Evolutionary conservation across 2,888 invertebrate species (phyloP), one percentile per base, ranked within the genome.

Genomic region (Branchellion lobata): DNA sequence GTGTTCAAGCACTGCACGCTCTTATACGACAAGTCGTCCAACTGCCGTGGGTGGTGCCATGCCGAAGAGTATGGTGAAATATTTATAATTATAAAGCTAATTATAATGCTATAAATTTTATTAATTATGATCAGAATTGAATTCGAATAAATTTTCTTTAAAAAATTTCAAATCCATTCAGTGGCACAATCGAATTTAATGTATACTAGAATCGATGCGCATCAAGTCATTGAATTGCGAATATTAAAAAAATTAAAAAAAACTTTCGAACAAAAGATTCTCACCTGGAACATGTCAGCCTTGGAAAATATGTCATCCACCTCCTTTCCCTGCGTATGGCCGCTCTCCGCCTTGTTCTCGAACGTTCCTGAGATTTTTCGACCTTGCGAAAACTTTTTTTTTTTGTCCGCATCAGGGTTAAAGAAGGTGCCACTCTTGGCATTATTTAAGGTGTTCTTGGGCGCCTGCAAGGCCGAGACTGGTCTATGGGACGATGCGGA

Each of bases 241-340:
- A 47, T 14, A 47, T 47, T 47, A 47, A 47, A 47, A 47, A 47
- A 47, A 47, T 14, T 14, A 47, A 14, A 47, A 47, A 18, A 14
- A 47, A 47, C 11, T 14, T 47, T 8, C 11, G 8, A 47, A 18
- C 47, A 14, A 14, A 47, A 47, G 18, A 47, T 18, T 47, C 11
- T n/a, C 21, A 57, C 57, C 29, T 76, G 76, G 31, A 79, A 79
- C 79, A 79, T 79, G 40, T 69, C 69, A n/a, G 71, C 79, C 18
- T 79, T 79, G 1, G 79, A 72, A n/a, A 79, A 79, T n/a, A 79
- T 72, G 27, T 79, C 79, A 18, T 57, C 61, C 3, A 57, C 61
- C 61, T 57, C 61, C 61, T 24, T 57, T 18, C 61, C 24, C 61
- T 57, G 61, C 40, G 40, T 8, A 14, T 40, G 40, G 61, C 61